Evolutionary conservation across 2,888 invertebrate genomes (phyloP), one percentile per base, ranked within the genome.

Genomic region (Nebria brevicollis): DNA sequence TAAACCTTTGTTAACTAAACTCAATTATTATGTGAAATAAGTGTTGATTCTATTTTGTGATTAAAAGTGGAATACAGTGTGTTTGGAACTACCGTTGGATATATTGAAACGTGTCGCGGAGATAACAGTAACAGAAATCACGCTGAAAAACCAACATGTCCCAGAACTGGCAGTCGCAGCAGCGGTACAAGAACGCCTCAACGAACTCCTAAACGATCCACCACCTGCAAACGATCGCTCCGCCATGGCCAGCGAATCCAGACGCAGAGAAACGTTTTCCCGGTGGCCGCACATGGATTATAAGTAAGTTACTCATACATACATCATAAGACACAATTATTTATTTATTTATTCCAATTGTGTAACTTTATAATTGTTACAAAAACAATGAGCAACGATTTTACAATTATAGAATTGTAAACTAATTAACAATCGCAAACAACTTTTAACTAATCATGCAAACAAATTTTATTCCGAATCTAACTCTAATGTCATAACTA

Each of bases 241-340:
- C 77, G 90, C 92, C 43, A 98, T 98, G 98, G 97, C 96, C 88
- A 97, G 96, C 84, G 98, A 98, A 89, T 95, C 96, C 0, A 95
- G 96, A 83, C 91, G 98, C 72, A 92, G 96, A 85, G 95, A 97
- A 87, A 97, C 98, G 0, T 98, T 98, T 89, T 94, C 94, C 84
- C 94, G 95, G 87, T 98, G 98, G 98, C 98, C 98, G 1, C 98
- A 98, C 87, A 97, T 97, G 96, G 96, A 97, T 89, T 98, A 97
- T 90, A 97, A 97, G 96, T 96, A 87, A 90, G 91, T 90, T 72
- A 26, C 43, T 54, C 8, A 11, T 54, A 76, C 66, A 76, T 65
- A 26, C 20, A 1, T 26, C 25, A 5, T 25, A 66, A 3, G 2
- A 15, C 66, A 34, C 34, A 34, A 34, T 34, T 34, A 34, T 1